Evolutionary conservation across 2,113 vertebrate genomes (phyloP).

Genomic region (Nasalis larvatus): DNA sequence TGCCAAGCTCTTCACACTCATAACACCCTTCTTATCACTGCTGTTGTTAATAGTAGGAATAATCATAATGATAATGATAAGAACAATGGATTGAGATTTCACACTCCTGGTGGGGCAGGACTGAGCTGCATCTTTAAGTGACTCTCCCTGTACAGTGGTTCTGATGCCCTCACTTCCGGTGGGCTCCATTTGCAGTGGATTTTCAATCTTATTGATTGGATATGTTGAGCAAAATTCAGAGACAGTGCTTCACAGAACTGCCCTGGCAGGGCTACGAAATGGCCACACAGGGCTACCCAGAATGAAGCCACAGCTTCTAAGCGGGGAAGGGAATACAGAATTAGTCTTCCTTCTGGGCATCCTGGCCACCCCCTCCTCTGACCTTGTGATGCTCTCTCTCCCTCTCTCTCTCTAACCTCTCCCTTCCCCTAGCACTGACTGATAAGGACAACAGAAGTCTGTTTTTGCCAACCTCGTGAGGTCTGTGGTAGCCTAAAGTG

Average conservation of each 20-base stretch:
- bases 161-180: background rate
- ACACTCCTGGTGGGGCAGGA: background rate
- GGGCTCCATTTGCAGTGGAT: background rate
- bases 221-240: background rate
- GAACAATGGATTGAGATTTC: background rate
- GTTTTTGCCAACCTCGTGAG: background rate
- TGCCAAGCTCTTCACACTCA: background rate
- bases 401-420: background rate
- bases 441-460: background rate
- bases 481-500: background rate
- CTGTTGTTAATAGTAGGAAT: too few species aligned
- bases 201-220: background rate
- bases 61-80: background rate
- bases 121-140: background rate
- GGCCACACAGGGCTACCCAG: accelerated
- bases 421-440: background rate
- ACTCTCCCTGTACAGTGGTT: accelerated
- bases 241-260: background rate
- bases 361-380: background rate
- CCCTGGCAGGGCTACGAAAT: accelerated
- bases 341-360: background rate
- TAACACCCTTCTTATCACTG: accelerated
- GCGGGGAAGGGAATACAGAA: accelerated
- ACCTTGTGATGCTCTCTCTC: too few species aligned
- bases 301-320: accelerated